A percentile compares a stretch with the other conserved stretches of the same genome.
These are phyloP conservation scores for Goniozus legneri DNA, from an alignment of 1,140 invertebrate genomes.

Conservation along the genomic window DNA sequence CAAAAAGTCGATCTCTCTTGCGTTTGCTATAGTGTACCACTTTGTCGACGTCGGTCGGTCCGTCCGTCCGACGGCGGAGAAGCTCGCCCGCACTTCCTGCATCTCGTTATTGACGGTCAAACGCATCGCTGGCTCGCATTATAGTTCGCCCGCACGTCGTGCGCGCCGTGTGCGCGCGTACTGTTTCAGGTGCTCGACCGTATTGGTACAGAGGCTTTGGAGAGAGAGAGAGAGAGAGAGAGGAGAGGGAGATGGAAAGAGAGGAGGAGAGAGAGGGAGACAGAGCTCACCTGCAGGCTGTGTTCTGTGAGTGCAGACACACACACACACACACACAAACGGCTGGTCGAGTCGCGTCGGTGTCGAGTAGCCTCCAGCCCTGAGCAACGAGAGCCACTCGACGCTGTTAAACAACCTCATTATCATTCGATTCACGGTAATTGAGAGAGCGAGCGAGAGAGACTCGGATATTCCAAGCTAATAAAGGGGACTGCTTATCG, in stretches of 20 bases:
- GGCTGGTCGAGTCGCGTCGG: constrained; percentile 1
- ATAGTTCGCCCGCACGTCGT: constrained; percentile 22
- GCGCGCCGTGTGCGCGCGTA: background rate
- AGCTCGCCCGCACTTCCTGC: constrained; percentile 42
- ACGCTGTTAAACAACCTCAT: constrained; percentile 39
- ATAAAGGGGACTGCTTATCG: constrained; percentile 4
- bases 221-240: no score
- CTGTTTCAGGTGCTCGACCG: constrained; percentile 13
- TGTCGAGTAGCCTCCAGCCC: constrained; percentile 20
- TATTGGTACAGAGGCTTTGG: background rate
- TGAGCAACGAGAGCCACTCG: constrained; percentile 16
- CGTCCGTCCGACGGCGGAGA: no score
- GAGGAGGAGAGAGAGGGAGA: constrained; percentile 3
- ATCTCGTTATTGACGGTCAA: constrained; percentile 49
- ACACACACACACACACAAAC: no score
- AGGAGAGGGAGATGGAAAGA: no score
- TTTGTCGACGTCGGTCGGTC: no score
- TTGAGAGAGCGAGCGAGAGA: constrained; percentile 26
- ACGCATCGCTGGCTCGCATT: constrained; percentile 40
- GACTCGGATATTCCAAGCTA: constrained; percentile 7
- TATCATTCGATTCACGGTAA: constrained; percentile 48
- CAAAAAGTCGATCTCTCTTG: no score
- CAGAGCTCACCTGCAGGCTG: no score
- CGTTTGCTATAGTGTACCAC: no score
- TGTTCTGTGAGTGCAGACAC: background rate